A percentile compares a stretch with the other conserved stretches of the same genome.
These are phyloP conservation scores for Triops longicaudatus DNA, from an alignment of 1,140 invertebrate species.

Conservation along the genomic window DNA sequence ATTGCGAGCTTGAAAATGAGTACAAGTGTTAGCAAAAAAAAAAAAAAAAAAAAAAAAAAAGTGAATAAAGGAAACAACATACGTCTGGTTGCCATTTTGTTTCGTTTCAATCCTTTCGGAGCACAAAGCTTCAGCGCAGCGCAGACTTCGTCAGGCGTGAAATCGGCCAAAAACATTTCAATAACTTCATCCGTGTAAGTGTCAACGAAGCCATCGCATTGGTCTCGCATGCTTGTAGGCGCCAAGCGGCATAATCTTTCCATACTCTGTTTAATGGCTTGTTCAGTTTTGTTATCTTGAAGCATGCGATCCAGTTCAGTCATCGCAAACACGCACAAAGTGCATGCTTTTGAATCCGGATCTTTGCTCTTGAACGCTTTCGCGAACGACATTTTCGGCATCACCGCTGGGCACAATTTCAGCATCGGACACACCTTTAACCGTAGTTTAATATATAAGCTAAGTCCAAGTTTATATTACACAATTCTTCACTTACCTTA, in stretches of 20 bases:
- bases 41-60: neutral
- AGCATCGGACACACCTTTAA: conserved; percentile 53
- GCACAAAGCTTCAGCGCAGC: conserved; percentile 61
- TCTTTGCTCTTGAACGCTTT: conserved; percentile 31
- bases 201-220: conserved; percentile 69
- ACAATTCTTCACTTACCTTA: conserved; percentile 41
- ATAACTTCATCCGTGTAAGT: conserved; percentile 63
- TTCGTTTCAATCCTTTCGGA: conserved; percentile 19
- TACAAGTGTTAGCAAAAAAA: too few relatives aligned
- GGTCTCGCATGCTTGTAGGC: conserved; percentile 48
- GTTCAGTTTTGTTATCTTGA: conserved; percentile 60
- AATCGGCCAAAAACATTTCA: conserved; percentile 64
- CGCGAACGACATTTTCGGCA: conserved; percentile 37
- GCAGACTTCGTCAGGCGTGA: conserved; percentile 69
- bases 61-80: neutral
- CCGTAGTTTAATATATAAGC: neutral
- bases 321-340: conserved; percentile 72
- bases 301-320: conserved; percentile 56
- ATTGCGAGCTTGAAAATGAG: too few relatives aligned
- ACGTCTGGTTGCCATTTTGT: neutral
- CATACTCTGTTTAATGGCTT: conserved; percentile 57
- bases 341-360: conserved; percentile 52
- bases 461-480: neutral
- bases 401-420: conserved; percentile 48
- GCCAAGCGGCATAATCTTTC: conserved; percentile 62